Evolutionary conservation across 2,113 vertebrate species (phyloP), one percentile per base, ranked within the genome.

Genomic region (Hemiscyllium ocellatum): DNA sequence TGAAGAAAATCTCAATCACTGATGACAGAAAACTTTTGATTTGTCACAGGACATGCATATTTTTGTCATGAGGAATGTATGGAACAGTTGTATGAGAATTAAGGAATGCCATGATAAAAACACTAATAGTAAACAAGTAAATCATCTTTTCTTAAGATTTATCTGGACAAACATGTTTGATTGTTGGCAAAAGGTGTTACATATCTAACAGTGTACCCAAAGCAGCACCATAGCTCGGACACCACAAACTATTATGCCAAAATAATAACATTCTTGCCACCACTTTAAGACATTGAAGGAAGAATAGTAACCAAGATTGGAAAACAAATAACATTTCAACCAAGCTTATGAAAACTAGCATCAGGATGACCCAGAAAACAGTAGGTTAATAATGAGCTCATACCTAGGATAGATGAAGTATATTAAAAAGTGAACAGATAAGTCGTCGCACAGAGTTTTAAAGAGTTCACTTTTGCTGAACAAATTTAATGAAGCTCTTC

Each of bases 141-240:
- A 61, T 29, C 52, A 61, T 29, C 52, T 13, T 61, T 52, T 90
- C 29, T 65, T 65, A 33, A 12, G 52, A 29, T 61, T 52, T 52
- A 61, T 61, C 87, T 29, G 61, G 12, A 90, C 87, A 90, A 61
- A 61, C 50, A 33, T 24, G 50, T 61, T 61, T 90, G 29, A 90
- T 61, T 90, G 61, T 90, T 90, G 87, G 50, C 87, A 90, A 90
- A 90, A 52, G 50, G 52, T 90, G 52, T 61, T 90, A 90, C 29
- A 65, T 90, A 33, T 52, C 52, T 89, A 56, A 10, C 86, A 56
- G 22, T 29, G 19, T 13, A 56, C 20, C 50, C 78, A 80, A 89
- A 89, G 50, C 26, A 56, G 42, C 85, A 87, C 22, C 1, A 78
- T 33, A 78, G 33, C 33, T 78, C 76, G 37, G 78, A 80, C 78